These are phyloP conservation scores for Labeo catla DNA, from an alignment of 2,113 vertebrate species.

Conservation along the genomic window DNA sequence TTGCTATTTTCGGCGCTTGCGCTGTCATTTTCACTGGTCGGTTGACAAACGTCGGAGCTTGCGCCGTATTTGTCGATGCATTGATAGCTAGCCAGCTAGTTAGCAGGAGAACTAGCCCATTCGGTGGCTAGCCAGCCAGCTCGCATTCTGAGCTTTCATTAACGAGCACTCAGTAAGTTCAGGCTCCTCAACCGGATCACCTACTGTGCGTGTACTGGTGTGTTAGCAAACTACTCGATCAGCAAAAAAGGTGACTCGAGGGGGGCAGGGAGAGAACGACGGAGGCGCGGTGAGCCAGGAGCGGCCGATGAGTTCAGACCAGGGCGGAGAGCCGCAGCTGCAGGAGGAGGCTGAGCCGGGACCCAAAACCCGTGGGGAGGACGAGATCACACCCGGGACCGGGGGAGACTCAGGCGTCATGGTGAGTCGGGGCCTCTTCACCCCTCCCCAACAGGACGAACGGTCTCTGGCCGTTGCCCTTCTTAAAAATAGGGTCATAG, in stretches of 20 bases:
- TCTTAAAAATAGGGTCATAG: slow-evolving; percentile 37
- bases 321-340: slow-evolving; percentile 81
- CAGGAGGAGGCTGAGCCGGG: slow-evolving; percentile 80
- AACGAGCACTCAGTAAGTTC: neutral
- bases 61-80: slow-evolving; percentile 65
- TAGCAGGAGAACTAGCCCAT: slow-evolving; percentile 63
- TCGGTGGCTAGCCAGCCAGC: slow-evolving; percentile 56
- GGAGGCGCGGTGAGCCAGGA: slow-evolving; percentile 78
- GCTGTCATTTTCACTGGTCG: slow-evolving; percentile 21
- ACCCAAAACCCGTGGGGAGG: slow-evolving; percentile 74
- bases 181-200: slow-evolving; percentile 10
- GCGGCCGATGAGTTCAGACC: slow-evolving; percentile 85
- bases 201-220: neutral
- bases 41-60: slow-evolving; percentile 23
- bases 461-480: slow-evolving; percentile 35
- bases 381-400: slow-evolving; percentile 70
- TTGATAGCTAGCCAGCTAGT: slow-evolving; percentile 69
- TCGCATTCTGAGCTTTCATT: slow-evolving; percentile 50
- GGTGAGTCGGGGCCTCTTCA: slow-evolving; percentile 77
- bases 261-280: slow-evolving; percentile 75
- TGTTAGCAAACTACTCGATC: slow-evolving; percentile 12
- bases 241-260: slow-evolving; percentile 65
- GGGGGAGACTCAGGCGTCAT: slow-evolving; percentile 78
- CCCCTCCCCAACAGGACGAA: slow-evolving; percentile 21
- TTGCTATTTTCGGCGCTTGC: slow-evolving; percentile 52